A percentile compares a stretch with the other conserved stretches of the same genome.
phyloP scores from a whole-genome alignment of 2,888 invertebrate species.

The Ferdinandea cuprea region DNA sequence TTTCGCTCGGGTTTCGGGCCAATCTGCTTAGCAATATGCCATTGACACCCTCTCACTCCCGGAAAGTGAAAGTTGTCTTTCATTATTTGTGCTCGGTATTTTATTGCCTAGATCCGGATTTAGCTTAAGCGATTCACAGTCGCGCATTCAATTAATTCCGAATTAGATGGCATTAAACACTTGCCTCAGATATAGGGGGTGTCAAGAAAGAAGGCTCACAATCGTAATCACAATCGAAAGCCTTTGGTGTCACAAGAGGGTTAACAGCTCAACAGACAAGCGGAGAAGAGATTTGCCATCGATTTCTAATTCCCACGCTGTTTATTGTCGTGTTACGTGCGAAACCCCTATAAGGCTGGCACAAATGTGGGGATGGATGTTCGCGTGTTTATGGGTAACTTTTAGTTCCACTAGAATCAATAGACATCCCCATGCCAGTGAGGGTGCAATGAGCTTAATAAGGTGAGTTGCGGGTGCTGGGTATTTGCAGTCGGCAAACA shows the following conservation, averaged over 20 bases:
- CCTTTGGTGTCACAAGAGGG: slow-evolving; percentile 48
- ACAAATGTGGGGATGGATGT: slow-evolving; percentile 5
- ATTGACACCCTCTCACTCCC: background rate
- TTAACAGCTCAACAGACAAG: slow-evolving; percentile 28
- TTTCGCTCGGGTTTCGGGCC: slow-evolving; percentile 42
- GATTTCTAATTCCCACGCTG: slow-evolving; percentile 45
- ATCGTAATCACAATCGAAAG: background rate
- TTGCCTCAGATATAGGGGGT: slow-evolving; percentile 22
- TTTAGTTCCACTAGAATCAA: slow-evolving; percentile 14
- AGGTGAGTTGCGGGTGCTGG: slow-evolving; percentile 1
- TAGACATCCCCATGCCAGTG: slow-evolving; percentile 19
- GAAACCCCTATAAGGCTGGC: slow-evolving; percentile 51
- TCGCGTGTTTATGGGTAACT: slow-evolving; percentile 53
- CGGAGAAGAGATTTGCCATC: slow-evolving; percentile 44
- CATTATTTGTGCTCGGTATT: slow-evolving; percentile 21
- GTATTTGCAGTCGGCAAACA: slow-evolving; percentile 66
- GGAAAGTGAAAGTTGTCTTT: background rate
- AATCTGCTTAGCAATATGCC: slow-evolving; percentile 66
- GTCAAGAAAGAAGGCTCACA: slow-evolving; percentile 9
- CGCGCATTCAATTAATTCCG: slow-evolving; percentile 73
- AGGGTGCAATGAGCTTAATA: slow-evolving; percentile 9
- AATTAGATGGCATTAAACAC: slow-evolving; percentile 70
- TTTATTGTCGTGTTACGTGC: slow-evolving; percentile 49
- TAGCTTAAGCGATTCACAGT: slow-evolving; percentile 67
- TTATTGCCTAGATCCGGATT: slow-evolving; percentile 69